Conservation (phyloP, 1,140 invertebrate genomes). For the Phortica variegata region DNA sequence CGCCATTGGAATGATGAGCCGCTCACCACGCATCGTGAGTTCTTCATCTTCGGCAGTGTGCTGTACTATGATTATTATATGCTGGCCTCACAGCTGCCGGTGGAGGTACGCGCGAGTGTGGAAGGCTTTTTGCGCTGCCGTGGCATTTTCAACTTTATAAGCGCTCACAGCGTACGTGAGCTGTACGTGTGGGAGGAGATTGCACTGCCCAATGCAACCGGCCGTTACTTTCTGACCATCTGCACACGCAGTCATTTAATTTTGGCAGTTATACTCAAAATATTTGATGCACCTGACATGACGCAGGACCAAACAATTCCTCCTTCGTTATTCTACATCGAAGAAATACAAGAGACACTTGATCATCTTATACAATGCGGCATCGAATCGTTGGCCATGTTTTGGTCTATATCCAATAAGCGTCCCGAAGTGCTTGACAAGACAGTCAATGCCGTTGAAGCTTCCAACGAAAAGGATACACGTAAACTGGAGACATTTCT, state of each 20-base stretch:
- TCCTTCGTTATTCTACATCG: slow-evolving; percentile 60
- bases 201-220: slow-evolving; percentile 58
- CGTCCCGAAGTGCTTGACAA: slow-evolving; percentile 56
- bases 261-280: slow-evolving; percentile 71
- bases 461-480: slow-evolving; percentile 23
- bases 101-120: slow-evolving; percentile 70
- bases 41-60: slow-evolving; percentile 73
- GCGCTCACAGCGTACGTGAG: slow-evolving; percentile 66
- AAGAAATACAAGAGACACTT: slow-evolving; percentile 71
- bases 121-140: slow-evolving; percentile 69
- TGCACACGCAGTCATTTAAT: slow-evolving; percentile 73
- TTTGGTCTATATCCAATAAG: slow-evolving; percentile 64
- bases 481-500: slow-evolving; percentile 58
- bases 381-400: slow-evolving; percentile 63
- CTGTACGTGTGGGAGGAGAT: slow-evolving; percentile 78
- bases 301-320: slow-evolving; percentile 31
- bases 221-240: slow-evolving; percentile 70
- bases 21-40: slow-evolving; percentile 73
- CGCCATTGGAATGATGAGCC: slow-evolving; percentile 79
- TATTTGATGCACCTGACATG: slow-evolving; percentile 60
- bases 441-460: slow-evolving; percentile 24
- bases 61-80: slow-evolving; percentile 73
- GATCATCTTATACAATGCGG: slow-evolving; percentile 68
- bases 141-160: slow-evolving; percentile 67
- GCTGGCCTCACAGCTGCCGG: slow-evolving; percentile 70